Evolutionary conservation across 1,140 invertebrate species (phyloP).

Genomic region (Drosophila sechellia): DNA sequence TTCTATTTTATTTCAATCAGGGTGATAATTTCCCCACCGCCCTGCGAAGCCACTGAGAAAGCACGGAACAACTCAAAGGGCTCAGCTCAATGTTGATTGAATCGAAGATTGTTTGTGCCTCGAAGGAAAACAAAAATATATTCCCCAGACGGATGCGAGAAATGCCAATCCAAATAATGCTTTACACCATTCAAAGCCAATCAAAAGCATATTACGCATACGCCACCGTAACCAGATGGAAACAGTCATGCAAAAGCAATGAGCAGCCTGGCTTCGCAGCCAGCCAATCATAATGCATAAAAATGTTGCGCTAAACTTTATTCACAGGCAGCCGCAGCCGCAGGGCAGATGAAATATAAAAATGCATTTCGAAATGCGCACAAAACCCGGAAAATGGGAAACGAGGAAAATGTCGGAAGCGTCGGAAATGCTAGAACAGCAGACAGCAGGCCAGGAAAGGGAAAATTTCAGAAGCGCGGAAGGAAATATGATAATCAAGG

Average conservation of each 20-base stretch:
- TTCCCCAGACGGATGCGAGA: slow-evolving; percentile 1
- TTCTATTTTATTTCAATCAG: slow-evolving; percentile 4
- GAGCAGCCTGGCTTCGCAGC: no score
- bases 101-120: background rate
- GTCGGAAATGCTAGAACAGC: background rate
- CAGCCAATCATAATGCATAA: slow-evolving; percentile 67
- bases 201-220: slow-evolving; percentile 80
- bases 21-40: background rate
- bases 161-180: slow-evolving; percentile 27
- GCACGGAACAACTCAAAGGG: background rate
- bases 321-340: slow-evolving; percentile 56
- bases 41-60: background rate
- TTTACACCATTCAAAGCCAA: slow-evolving; percentile 69
- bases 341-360: slow-evolving; percentile 62
- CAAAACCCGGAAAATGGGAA: slow-evolving; percentile 16
- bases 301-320: slow-evolving; percentile 78
- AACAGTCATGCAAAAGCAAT: background rate
- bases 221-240: slow-evolving; percentile 37
- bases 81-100: slow-evolving; percentile 2
- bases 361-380: slow-evolving; percentile 62
- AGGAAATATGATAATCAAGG: slow-evolving; percentile 78
- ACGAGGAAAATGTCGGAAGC: slow-evolving; percentile 4
- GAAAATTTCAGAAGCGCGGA: slow-evolving; percentile 52
- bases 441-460: background rate
- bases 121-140: background rate